Base-by-base conservation (phyloP, 2,113 vertebrate genomes). In the Sciurus niger region DNA sequence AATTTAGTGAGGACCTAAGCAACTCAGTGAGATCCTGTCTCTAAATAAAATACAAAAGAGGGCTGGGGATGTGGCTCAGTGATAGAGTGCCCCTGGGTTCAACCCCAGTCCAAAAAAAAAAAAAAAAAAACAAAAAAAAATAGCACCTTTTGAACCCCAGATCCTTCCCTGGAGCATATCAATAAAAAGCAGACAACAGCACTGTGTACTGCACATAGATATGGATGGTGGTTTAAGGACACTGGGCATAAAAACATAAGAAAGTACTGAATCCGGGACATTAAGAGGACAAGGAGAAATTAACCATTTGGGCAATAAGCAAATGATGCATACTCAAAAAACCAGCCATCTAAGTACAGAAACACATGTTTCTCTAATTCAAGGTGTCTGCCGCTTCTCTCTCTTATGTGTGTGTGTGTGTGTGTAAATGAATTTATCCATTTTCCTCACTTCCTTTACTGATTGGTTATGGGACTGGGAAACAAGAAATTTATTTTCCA, bases 171-270 rank as follows among this genome's bases (percentile, higher is more conserved):
- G 82, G 94, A 96, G 70, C 83, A 96, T 94, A 94, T 16, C 8
- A 73, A 32, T 43, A 93, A 87, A 94, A 96, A 28, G 40, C 68
- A 84, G 85, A 73, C 79, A 17, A 82, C 58, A 94, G 90, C 25
- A 80, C 43, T 89, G 73, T 84, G 60, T 95, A 82, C 72, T 51
- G 46, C 96, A 84, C 58, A 63, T 25, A 93, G 82, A 96, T 77
- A 94, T 16, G 94, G 43, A 58, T 58, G 55, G 55, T 84, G 78
- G 53, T 89, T 84, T 97, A 94, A 97, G 96, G 89, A 96, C 84
- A 89, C 16, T 82, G 77, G 51, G 77, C 76, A 11, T 89, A 67
- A 93, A 89, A 97, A 96, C 93, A 97, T 98, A 97, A 96, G 95
- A 90, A 96, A 89, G n/a, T 65, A 85, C 46, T 63, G 84, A 95